phyloP scores from a whole-genome alignment of 2,888 invertebrate species.

The Amorpha juglandis region DNA sequence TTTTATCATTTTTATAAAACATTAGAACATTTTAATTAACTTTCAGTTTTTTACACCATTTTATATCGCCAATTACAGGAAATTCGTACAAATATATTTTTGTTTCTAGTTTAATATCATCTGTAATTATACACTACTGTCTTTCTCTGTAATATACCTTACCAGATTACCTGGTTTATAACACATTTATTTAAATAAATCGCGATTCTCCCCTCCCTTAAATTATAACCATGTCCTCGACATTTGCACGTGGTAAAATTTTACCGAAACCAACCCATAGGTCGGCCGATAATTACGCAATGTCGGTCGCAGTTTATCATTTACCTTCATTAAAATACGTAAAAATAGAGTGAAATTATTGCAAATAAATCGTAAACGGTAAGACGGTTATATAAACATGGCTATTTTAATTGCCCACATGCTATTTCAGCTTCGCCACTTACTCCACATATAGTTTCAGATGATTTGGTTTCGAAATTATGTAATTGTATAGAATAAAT shows the following conservation, averaged over 20 bases:
- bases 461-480: not conserved
- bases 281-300: constrained; percentile 61
- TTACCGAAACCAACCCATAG: constrained; percentile 61
- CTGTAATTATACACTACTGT: no score
- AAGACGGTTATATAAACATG: constrained; percentile 10
- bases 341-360: constrained; percentile 48
- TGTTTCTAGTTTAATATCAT: no score
- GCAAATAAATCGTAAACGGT: constrained; percentile 27
- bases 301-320: constrained; percentile 61
- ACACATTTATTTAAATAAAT: not conserved
- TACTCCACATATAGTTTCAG: not conserved
- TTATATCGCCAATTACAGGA: no score
- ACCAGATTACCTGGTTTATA: no score
- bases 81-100: no score
- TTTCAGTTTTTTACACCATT: no score
- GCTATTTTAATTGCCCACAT: constrained; percentile 7
- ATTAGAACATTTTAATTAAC: no score
- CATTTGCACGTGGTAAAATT: constrained; percentile 63
- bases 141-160: no score
- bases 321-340: constrained; percentile 60
- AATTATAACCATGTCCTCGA: constrained; percentile 51
- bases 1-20: no score
- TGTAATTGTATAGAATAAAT: no score
- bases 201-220: constrained; percentile 29
- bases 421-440: not conserved